Base-by-base conservation (phyloP, 2,888 invertebrate genomes). In the Apamea sordens region DNA sequence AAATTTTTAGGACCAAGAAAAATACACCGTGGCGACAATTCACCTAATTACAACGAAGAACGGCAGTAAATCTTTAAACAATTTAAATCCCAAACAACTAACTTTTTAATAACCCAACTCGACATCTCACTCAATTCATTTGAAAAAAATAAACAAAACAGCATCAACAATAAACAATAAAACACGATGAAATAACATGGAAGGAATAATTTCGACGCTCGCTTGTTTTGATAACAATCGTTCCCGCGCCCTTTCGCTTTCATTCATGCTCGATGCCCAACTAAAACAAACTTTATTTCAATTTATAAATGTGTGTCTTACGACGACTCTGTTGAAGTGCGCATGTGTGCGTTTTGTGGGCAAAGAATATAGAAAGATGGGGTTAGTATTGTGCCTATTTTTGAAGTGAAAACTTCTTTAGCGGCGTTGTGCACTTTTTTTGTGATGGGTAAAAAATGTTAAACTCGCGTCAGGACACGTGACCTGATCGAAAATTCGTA, bases 261-360 rank as follows among this genome's bases (percentile, higher is more conserved):
- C 96, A 95, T 96, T 96, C 96, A 96, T 94, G 94, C 94, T 94
- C 93, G 94, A 92, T 95, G 95, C 94, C 94, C 95, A 96, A 97
- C 96, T 97, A 96, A 96, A 96, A 95, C 96, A 95, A 96, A 96
- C 95, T 96, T 96, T 96, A 96, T 96, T 96, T 95, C 95, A 95
- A 94, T 95, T 96, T 94, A 92, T 94, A 92, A 93, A 92, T 95
- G 96, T 96, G 95, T 95, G 95, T 92, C 88, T 95, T 91, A 90
- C 92, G 89, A 89, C 90, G 90, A 85, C 77, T 10, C 7, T 73
- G 83, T 88, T 89, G 84, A 77, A 91, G 85, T 95, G 95, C 94
- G 95, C 94, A 93, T 95, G 96, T 96, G 95, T 96, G 96, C 90
- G 95, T 93, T 87, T 70, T 59, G 56, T 70, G 70, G 88, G 53